A percentile compares a stretch with the other conserved stretches of the same genome.
Evolutionary conservation across 2,888 invertebrate species (phyloP).

Genomic region (Pyrocoelia pectoralis): DNA sequence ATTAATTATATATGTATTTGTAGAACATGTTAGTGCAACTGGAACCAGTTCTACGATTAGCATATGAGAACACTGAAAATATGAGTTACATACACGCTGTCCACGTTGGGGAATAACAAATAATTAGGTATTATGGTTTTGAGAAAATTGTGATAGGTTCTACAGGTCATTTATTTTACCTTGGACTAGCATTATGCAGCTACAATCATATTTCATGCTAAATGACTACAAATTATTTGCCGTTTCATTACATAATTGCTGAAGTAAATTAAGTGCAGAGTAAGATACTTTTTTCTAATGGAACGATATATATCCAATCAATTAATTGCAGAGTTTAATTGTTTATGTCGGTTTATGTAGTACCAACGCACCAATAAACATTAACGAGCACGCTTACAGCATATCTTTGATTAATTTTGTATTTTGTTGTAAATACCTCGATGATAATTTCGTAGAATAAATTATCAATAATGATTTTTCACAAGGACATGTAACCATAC

Average conservation of each 20-base stretch:
- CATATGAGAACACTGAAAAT: slow-evolving; percentile 20
- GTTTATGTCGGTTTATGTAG: neutral
- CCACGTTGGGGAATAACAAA: slow-evolving; percentile 5
- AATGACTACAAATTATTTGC: slow-evolving; percentile 42
- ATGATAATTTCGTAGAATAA: slow-evolving; percentile 8
- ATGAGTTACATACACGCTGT: slow-evolving; percentile 9
- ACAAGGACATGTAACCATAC: slow-evolving; percentile 2
- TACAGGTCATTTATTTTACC: slow-evolving; percentile 49
- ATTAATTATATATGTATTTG: slow-evolving; percentile 6
- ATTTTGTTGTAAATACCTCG: slow-evolving; percentile 1
- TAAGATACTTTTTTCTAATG: slow-evolving; percentile 4
- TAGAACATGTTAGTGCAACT: slow-evolving; percentile 15
- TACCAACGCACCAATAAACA: neutral
- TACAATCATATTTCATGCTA: slow-evolving; percentile 43
- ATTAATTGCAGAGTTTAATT: neutral
- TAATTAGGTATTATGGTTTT: slow-evolving; percentile 20
- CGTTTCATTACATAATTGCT: slow-evolving; percentile 30
- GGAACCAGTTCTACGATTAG: slow-evolving; percentile 24
- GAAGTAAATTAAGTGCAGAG: slow-evolving; percentile 23
- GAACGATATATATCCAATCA: neutral
- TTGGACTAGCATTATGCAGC: slow-evolving; percentile 47
- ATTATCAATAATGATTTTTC: slow-evolving; percentile 7
- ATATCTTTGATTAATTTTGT: neutral
- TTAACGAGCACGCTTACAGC: neutral
- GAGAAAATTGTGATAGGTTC: slow-evolving; percentile 42